Base-by-base conservation (phyloP, 2,113 vertebrate species). In the Platichthys flesus region DNA sequence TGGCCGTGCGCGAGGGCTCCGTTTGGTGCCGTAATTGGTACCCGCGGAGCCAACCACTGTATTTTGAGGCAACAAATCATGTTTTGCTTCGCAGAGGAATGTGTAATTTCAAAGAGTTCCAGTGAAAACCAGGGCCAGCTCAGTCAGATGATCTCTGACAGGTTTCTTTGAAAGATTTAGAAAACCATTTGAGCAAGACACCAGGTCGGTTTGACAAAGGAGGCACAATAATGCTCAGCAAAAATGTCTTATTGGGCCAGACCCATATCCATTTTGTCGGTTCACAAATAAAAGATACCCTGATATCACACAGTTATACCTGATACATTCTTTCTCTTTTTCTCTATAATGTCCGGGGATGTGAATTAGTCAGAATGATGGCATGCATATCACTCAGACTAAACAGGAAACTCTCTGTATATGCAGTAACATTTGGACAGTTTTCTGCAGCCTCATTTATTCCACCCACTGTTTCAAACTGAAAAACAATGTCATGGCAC, bases 61-160 rank as follows among this genome's bases (percentile, higher is more conserved):
- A 78, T 74, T 90, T 85, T 91, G 56, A 81, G 49, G 76, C 77
- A 74, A 64, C 78, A 85, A 87, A 91, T 87, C 84, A 86, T 82
- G 77, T 77, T 84, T 86, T 79, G 74, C 83, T 81, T n/a, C 60
- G 62, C 52, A 61, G 62, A 85, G 78, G 85, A 89, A 91, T 87
- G 80, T 84, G 75, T 81, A 69, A 83, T 87, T 91, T 91, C 69
- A 93, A 91, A 82, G 62, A 62, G 40, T 58, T 83, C 37, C 40
- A 52, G 28, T 58, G 26, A 84, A 82, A 89, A 71, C 21, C 28
- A 52, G 65, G 51, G 55, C 42, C 21, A 76, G 72, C 76, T 62
- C 66, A 72, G 67, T 74, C 57, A 84, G 74, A 78, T 71, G 65
- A 65, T 62, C 47, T 78, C 62, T 63, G 47, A 83, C 63, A 74